Percentiles rank a stretch among this genome's conserved stretches.
These are phyloP conservation scores for Pseudomyrmex flavicornis DNA, from an alignment of 1,140 invertebrate species.

Conservation along the genomic window DNA sequence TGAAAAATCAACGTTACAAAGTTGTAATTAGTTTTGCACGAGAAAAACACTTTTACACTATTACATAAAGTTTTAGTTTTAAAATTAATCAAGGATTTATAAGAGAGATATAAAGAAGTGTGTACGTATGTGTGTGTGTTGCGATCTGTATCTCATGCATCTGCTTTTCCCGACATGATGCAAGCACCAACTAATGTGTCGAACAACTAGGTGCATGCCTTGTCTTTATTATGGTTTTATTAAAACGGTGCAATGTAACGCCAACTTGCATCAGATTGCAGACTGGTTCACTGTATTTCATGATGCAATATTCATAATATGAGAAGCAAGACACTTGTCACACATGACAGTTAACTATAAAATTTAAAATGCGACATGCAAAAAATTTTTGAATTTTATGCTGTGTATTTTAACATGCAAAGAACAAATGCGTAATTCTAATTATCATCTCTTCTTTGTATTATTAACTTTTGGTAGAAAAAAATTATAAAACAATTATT, in stretches of 20 bases:
- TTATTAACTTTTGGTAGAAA: too few species aligned
- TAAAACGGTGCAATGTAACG: slow-evolving; percentile 8
- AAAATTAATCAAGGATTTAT: too few species aligned
- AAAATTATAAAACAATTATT: too few species aligned
- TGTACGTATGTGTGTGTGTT: too few species aligned
- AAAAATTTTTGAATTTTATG: background rate
- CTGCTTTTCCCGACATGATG: background rate
- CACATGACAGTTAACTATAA: background rate
- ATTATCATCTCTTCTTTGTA: too few species aligned
- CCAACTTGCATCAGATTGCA: slow-evolving; percentile 36
- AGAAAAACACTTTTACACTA: background rate
- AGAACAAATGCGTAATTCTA: background rate
- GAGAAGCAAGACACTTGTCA: background rate
- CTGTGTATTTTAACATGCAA: background rate
- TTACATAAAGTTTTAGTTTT: too few species aligned
- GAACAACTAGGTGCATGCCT: too few species aligned
- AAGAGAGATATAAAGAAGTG: too few species aligned
- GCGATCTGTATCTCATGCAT: background rate
- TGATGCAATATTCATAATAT: slow-evolving; percentile 16
- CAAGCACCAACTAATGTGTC: background rate
- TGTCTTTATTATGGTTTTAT: too few species aligned
- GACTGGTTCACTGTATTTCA: slow-evolving; percentile 5
- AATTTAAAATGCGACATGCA: background rate
- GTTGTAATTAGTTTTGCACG: background rate
- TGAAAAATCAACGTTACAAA: background rate